A percentile compares a stretch with the other conserved stretches of the same genome.
Conservation (phyloP, 1,140 invertebrate species). For the Trichonephila clavata region DNA sequence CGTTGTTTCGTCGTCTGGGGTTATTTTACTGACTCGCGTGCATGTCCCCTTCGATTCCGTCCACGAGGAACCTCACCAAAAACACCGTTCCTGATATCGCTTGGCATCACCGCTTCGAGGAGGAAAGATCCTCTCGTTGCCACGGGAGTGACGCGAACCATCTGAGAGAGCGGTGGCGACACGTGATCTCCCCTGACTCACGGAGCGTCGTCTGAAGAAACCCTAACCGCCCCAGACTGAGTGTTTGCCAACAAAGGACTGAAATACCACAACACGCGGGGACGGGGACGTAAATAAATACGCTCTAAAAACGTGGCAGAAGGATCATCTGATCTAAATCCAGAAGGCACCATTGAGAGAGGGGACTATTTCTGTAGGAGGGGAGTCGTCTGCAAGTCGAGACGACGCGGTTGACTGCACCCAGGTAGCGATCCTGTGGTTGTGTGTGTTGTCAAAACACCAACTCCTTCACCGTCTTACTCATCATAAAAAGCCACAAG, state of each 20-base stretch:
- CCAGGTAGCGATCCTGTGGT: conserved; percentile 11
- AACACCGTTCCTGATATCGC: neutral
- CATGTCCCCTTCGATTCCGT: neutral
- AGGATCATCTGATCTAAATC: conserved; percentile 7
- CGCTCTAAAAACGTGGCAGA: neutral
- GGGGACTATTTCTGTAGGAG: neutral
- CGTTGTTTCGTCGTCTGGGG: too few species aligned
- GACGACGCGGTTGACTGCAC: conserved; percentile 23
- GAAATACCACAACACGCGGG: conserved; percentile 4
- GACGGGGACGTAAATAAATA: conserved; percentile 34
- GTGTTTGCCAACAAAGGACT: conserved; percentile 40
- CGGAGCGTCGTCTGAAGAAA: conserved; percentile 19
- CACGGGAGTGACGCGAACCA: conserved; percentile 1
- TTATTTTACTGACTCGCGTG: neutral
- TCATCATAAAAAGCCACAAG: neutral
- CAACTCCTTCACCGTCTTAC: neutral
- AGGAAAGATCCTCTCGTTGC: neutral
- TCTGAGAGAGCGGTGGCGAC: neutral
- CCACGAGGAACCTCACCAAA: neutral
- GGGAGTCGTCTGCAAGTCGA: neutral
- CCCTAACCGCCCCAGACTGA: conserved; percentile 37
- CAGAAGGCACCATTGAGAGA: neutral
- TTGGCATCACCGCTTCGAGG: neutral
- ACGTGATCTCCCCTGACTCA: conserved; percentile 17
- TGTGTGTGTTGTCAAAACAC: conserved; percentile 13